These are phyloP conservation scores for Enteromius fasciolatus DNA, from an alignment of 2,797 vertebrate genomes.

Conservation along the genomic window DNA sequence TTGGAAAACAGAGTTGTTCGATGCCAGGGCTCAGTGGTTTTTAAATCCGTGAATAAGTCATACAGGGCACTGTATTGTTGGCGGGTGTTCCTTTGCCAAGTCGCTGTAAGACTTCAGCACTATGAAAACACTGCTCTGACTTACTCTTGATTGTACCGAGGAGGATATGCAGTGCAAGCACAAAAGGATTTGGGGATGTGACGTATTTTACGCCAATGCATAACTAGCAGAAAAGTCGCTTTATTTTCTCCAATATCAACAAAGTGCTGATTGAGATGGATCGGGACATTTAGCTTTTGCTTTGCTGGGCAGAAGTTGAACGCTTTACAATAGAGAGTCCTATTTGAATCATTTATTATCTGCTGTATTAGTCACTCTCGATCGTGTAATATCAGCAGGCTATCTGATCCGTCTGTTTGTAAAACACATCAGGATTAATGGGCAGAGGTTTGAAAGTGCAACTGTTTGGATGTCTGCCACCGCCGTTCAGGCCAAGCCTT, in stretches of 20 bases:
- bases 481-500: not conserved
- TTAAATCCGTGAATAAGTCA: not conserved
- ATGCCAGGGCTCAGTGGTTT: conserved; percentile 33
- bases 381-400: not conserved
- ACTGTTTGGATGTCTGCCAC: conserved; percentile 10
- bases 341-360: not conserved
- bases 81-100: conserved; percentile 2
- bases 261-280: not conserved
- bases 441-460: not conserved
- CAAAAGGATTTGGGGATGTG: not conserved
- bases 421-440: conserved; percentile 7
- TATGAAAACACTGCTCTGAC: not conserved
- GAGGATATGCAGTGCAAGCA: not conserved
- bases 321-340: not conserved
- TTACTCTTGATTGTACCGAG: not conserved
- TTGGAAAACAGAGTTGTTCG: not conserved
- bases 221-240: not conserved
- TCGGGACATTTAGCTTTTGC: not conserved
- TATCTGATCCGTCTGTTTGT: conserved; percentile 13
- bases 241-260: not conserved
- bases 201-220: not conserved
- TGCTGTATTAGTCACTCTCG: not conserved
- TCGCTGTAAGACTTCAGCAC: not conserved
- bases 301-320: not conserved
- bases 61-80: conserved; percentile 15